phyloP scores from a whole-genome alignment of 2,113 vertebrate species.

The Laterallus jamaicensis region DNA sequence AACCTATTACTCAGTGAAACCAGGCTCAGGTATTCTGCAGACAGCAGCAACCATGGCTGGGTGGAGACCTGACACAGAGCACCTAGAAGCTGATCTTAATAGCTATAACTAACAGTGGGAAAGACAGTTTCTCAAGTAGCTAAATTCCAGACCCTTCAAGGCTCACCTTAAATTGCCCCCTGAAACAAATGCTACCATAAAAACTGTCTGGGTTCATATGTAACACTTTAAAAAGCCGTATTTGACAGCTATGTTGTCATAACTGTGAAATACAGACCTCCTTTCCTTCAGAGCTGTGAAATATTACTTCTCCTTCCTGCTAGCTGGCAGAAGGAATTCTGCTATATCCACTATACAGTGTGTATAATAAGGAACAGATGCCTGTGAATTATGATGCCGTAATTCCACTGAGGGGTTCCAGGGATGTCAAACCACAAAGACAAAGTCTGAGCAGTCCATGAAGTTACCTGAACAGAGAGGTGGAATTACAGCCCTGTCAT shows the following conservation, averaged over 20 bases:
- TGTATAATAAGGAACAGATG: not conserved
- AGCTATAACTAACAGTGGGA: not conserved
- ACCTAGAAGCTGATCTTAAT: not conserved
- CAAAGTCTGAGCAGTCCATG: not conserved
- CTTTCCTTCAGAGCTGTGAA: constrained; percentile 17
- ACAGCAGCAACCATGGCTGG: not conserved
- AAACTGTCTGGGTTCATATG: constrained; percentile 23
- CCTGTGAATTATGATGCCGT: not conserved
- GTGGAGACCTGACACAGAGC: not conserved
- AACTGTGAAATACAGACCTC: constrained; percentile 25
- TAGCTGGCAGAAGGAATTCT: constrained; percentile 36
- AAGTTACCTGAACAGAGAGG: not conserved
- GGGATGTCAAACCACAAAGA: constrained; percentile 2
- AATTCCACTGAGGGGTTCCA: constrained; percentile 18
- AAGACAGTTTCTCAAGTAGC: constrained; percentile 21
- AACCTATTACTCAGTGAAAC: not conserved
- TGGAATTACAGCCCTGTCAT: not conserved
- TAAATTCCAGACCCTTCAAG: not conserved
- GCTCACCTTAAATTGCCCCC: constrained; percentile 23
- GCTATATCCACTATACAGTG: not conserved
- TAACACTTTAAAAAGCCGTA: not conserved
- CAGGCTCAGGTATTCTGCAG: not conserved
- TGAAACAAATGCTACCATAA: constrained; percentile 11
- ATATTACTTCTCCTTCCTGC: constrained; percentile 1
- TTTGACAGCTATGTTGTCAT: constrained; percentile 44